A percentile compares a stretch with the other conserved stretches of the same genome.
phyloP scores from a whole-genome alignment of 2,113 vertebrate genomes.

The Perca schrenkii region DNA sequence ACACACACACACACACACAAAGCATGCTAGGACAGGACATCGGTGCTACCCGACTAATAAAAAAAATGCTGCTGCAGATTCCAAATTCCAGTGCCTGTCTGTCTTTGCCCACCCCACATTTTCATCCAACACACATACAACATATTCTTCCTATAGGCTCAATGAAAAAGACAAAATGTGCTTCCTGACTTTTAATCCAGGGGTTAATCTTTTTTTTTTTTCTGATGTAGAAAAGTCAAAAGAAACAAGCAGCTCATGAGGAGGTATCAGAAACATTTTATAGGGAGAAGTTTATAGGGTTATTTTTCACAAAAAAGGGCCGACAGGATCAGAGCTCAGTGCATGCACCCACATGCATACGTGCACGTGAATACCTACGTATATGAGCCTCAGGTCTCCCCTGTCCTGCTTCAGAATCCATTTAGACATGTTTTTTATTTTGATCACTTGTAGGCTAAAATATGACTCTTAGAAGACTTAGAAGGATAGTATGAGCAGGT shows the following conservation, averaged over 20 bases:
- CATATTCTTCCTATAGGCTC: slow-evolving; percentile 22
- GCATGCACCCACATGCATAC: slow-evolving; percentile 55
- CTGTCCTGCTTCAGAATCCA: not conserved
- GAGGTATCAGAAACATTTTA: not conserved
- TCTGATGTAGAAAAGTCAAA: slow-evolving; percentile 6
- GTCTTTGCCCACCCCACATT: slow-evolving; percentile 70
- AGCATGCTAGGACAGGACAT: slow-evolving; percentile 84
- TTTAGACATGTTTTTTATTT: not conserved
- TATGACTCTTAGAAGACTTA: not conserved
- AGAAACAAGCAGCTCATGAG: not conserved
- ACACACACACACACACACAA: slow-evolving; percentile 41
- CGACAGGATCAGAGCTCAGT: not conserved
- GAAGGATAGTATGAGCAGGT: not conserved
- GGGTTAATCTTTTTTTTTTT: not conserved
- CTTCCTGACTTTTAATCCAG: not conserved
- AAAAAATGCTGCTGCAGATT: slow-evolving; percentile 85
- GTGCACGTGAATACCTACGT: slow-evolving; percentile 21
- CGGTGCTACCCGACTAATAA: slow-evolving; percentile 81
- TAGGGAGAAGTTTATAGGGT: slow-evolving; percentile 8
- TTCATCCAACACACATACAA: slow-evolving; percentile 26
- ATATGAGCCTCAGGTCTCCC: slow-evolving; percentile 4
- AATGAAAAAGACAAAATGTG: not conserved
- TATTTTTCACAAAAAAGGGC: not conserved
- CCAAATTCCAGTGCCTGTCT: slow-evolving; percentile 83
- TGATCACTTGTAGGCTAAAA: not conserved